Percentiles rank a stretch among this genome's conserved stretches.
Evolutionary conservation across 2,113 vertebrate species (phyloP).

Genomic region (Platanista minor): DNA sequence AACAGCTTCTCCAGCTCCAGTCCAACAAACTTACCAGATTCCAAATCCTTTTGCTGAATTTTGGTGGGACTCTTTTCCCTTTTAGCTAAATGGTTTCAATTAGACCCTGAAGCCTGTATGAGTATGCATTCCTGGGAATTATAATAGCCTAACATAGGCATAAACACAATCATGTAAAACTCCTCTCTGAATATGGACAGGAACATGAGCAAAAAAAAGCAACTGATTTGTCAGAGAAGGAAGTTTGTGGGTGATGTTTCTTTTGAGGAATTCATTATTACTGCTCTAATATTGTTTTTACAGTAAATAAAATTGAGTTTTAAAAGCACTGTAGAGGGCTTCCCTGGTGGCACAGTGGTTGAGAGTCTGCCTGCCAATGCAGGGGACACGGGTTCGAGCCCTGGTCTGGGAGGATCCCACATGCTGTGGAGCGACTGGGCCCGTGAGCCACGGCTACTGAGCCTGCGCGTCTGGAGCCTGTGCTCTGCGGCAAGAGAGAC

Average conservation of each 20-base stretch:
- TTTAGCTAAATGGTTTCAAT: neutral
- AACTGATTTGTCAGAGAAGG: neutral
- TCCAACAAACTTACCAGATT: neutral
- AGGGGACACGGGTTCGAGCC: no score
- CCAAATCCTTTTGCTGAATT: neutral
- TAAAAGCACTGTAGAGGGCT: neutral
- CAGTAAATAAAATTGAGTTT: constrained; percentile 12
- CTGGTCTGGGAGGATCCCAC: no score
- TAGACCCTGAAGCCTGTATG: neutral
- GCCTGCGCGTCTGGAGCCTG: no score
- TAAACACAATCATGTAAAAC: neutral
- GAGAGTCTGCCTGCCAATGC: no score
- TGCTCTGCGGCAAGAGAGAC: no score
- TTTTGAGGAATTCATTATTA: constrained; percentile 23
- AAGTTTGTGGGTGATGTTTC: neutral
- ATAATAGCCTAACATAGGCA: neutral
- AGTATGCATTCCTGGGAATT: neutral
- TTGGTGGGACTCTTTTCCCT: neutral
- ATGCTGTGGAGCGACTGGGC: no score
- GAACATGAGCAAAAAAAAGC: neutral
- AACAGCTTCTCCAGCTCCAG: neutral
- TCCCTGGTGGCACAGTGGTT: no score
- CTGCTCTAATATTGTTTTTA: constrained; percentile 17
- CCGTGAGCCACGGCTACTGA: no score
- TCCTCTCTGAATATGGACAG: neutral